Evolutionary conservation across 2,113 vertebrate genomes (phyloP).

Genomic region (Phainopepla nitens): DNA sequence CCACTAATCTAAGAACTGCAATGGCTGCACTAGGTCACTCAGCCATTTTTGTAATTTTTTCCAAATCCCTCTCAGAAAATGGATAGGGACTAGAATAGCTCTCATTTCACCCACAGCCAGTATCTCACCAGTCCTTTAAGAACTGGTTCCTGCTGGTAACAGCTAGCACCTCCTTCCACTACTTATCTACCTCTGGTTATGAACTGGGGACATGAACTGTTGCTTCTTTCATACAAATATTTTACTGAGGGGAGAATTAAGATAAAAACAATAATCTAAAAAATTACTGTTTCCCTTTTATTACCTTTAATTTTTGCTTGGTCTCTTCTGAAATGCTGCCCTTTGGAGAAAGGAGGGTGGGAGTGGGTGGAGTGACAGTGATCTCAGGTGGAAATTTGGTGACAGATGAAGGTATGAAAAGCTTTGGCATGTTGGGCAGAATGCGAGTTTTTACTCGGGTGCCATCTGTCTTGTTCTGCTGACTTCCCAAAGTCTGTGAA

Average conservation of each 20-base stretch:
- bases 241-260: background rate
- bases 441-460: constrained; percentile 83
- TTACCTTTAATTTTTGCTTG: constrained; percentile 96
- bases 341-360: constrained; percentile 95
- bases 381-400: constrained; percentile 98
- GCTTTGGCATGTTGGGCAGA: constrained; percentile 93
- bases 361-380: constrained; percentile 96
- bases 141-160: background rate
- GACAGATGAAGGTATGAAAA: constrained; percentile 90
- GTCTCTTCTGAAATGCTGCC: constrained; percentile 99
- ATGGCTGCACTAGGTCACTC: background rate
- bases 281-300: constrained; percentile 44
- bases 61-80: background rate
- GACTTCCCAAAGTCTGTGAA: constrained; percentile 65
- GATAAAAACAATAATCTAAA: background rate
- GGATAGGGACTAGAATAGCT: background rate
- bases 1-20: background rate
- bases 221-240: background rate
- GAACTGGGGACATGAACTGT: background rate
- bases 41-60: background rate
- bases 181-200: background rate
- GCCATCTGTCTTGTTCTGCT: constrained; percentile 79
- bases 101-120: background rate
- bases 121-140: background rate
- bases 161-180: background rate